Evolutionary conservation across 2,888 invertebrate genomes (phyloP), one percentile per base, ranked within the genome.

Genomic region (Parascotia fuliginaria): DNA sequence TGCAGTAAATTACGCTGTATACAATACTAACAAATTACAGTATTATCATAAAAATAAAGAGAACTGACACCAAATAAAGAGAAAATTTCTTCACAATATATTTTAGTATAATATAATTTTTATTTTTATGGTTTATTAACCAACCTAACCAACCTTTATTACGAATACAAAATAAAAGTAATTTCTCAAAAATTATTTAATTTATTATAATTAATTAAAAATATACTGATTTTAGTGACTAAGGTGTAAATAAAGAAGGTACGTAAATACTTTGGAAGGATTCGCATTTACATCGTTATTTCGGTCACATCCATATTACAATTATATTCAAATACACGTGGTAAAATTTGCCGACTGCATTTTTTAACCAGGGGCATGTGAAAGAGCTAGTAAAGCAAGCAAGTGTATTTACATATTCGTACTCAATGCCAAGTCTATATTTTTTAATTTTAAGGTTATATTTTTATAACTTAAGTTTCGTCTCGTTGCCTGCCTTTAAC

Each of bases 181-280:
- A 48, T 65, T 56, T 61, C 42, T 44, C 64, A 48, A 56, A 46
- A 56, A 28, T 43, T 36, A 36, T n/a, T n/a, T n/a, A n/a, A n/a
- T n/a, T n/a, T n/a, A 29, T 36, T 29, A 47, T 56, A 32, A 24
- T 40, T 53, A 43, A 53, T 48, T 50, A 29, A 3, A 46, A 56
- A 65, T 31, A 51, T 50, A 57, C 45, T 63, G 56, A 54, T 37
- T 50, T 49, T 44, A 57, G 32, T 56, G 43, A 55, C 65, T 60
- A 60, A n/a, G 33, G 40, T 52, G 53, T 37, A 55, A 31, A n/a
- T 31, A 38, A 31, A 32, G 44, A 67, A 55, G 52, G 54, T 65
- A 65, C 48, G 60, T 61, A 58, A 57, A 54, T 60, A 51, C 57
- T 48, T 53, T 65, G 65, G 60, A 65, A 55, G 69, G 55, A 68